These are phyloP conservation scores for Ichneumon xanthorius DNA, from an alignment of 2,888 invertebrate genomes.

Conservation along the genomic window DNA sequence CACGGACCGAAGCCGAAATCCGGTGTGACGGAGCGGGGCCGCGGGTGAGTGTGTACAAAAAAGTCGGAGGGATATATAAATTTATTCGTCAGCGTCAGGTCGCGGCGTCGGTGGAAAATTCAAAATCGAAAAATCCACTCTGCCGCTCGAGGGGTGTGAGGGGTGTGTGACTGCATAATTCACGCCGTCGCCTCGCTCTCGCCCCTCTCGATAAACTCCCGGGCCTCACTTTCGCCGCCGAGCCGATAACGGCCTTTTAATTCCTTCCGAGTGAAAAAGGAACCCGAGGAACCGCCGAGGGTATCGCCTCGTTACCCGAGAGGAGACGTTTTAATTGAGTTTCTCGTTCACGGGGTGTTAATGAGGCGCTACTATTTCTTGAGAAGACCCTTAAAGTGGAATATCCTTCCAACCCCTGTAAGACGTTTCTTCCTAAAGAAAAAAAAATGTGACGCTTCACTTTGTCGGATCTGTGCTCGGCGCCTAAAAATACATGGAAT, in stretches of 20 bases:
- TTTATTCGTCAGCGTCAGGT: slow-evolving; percentile 62
- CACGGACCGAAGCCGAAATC: slow-evolving; percentile 54
- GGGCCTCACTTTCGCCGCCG: slow-evolving; percentile 13
- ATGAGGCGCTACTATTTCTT: slow-evolving; percentile 41
- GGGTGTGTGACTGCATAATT: slow-evolving; percentile 59
- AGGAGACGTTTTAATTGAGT: slow-evolving; percentile 70
- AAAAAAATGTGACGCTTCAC: too few relatives aligned
- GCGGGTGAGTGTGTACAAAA: slow-evolving; percentile 27
- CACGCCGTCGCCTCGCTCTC: slow-evolving; percentile 26
- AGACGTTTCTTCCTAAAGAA: not conserved
- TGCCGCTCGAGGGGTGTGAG: not conserved
- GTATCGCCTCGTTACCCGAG: slow-evolving; percentile 18
- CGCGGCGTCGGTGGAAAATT: slow-evolving; percentile 52
- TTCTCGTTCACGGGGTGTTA: slow-evolving; percentile 67
- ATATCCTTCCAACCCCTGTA: not conserved
- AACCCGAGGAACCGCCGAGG: slow-evolving; percentile 19
- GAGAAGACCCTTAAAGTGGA: slow-evolving; percentile 3
- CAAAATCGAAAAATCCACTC: slow-evolving; percentile 67
- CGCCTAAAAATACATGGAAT: too few relatives aligned
- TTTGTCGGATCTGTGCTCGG: too few relatives aligned
- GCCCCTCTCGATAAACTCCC: slow-evolving; percentile 42
- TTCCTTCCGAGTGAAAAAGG: slow-evolving; percentile 39
- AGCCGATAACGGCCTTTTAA: slow-evolving; percentile 62
- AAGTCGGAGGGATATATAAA: slow-evolving; percentile 41
- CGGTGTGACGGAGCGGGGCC: slow-evolving; percentile 38